phyloP scores from a whole-genome alignment of 2,888 invertebrate species.

The Lapara coniferarum region DNA sequence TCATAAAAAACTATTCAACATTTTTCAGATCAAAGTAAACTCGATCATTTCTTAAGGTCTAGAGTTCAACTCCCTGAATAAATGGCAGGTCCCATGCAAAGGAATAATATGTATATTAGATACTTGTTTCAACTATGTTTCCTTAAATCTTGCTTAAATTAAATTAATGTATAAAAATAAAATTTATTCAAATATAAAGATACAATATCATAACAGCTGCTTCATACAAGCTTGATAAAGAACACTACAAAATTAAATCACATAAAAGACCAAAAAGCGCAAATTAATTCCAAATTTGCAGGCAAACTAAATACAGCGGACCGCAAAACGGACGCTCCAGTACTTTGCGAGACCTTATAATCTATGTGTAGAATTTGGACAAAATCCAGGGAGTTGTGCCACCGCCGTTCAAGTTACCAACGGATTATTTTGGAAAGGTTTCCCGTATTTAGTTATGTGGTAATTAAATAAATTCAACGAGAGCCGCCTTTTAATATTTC shows the following conservation, averaged over 20 bases:
- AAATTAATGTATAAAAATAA: background rate
- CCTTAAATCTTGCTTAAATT: too few species aligned
- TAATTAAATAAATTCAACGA: conserved; percentile 1
- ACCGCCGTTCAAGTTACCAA: background rate
- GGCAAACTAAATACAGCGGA: conserved; percentile 36
- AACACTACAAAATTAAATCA: conserved; percentile 21
- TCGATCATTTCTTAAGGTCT: too few species aligned
- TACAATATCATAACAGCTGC: background rate
- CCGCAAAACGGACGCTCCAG: conserved; percentile 30
- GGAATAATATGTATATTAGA: too few species aligned
- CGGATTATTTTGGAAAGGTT: conserved; percentile 22
- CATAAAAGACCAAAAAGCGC: conserved; percentile 41
- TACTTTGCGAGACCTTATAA: conserved; percentile 27
- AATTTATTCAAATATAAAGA: background rate
- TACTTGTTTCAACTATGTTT: too few species aligned
- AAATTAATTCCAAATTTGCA: conserved; percentile 44
- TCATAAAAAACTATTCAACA: too few species aligned
- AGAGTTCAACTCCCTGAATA: too few species aligned
- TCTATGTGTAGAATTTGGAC: conserved; percentile 22
- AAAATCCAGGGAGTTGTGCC: conserved; percentile 18
- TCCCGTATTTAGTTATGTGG: conserved; percentile 6
- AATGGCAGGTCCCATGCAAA: too few species aligned
- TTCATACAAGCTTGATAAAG: background rate
- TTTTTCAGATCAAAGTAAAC: too few species aligned
- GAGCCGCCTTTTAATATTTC: background rate